phyloP scores from a whole-genome alignment of 2,888 invertebrate species.

The Protonemura montana region DNA sequence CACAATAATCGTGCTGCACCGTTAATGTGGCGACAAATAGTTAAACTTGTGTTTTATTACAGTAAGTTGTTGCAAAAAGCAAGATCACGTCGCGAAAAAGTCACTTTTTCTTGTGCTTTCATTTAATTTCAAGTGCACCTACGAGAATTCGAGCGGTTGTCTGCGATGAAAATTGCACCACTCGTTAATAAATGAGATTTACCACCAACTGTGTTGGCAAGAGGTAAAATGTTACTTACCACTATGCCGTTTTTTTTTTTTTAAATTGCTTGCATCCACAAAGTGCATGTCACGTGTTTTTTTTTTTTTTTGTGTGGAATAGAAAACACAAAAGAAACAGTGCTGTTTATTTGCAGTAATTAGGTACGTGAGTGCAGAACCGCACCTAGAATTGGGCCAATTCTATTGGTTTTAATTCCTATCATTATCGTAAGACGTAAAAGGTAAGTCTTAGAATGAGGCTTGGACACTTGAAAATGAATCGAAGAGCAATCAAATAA shows the following conservation, averaged over 20 bases:
- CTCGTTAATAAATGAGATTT: not conserved
- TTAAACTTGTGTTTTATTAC: not conserved
- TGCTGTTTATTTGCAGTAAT: constrained; percentile 24
- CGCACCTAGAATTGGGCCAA: not conserved
- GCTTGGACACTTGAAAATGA: not conserved
- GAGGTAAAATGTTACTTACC: not conserved
- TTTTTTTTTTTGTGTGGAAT: not conserved
- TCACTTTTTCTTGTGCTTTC: not conserved
- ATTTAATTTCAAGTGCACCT: constrained; percentile 12
- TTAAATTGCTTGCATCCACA: not conserved
- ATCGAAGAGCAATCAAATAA: not conserved
- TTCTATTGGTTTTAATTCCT: not conserved
- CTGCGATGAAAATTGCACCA: not conserved
- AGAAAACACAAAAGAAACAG: constrained; percentile 29
- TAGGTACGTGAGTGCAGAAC: not conserved
- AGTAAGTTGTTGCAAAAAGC: not conserved
- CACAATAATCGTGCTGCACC: not conserved
- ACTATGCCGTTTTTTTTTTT: not conserved
- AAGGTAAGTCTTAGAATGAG: not conserved
- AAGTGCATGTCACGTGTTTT: not conserved
- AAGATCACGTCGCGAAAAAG: not conserved
- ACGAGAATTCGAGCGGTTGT: not conserved
- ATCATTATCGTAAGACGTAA: not conserved
- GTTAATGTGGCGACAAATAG: constrained; percentile 12
- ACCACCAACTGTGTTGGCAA: not conserved